phyloP scores from a whole-genome alignment of 2,888 invertebrate species.

The Neocrepidodera transversa region DNA sequence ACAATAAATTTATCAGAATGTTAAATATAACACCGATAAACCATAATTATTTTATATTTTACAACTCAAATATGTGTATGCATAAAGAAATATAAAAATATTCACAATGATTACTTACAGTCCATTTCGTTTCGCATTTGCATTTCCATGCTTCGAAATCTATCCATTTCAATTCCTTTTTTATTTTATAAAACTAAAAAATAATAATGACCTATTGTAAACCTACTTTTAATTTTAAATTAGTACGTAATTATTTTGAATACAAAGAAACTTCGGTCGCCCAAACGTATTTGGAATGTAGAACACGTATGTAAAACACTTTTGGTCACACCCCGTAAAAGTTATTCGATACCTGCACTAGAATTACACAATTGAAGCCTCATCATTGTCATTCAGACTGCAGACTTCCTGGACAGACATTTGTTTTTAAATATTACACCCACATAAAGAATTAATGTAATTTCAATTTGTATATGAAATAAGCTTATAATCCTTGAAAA shows the following conservation, averaged over 20 bases:
- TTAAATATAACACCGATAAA: too few relatives aligned
- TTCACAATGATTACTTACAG: slow-evolving; percentile 19
- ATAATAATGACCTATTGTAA: background rate
- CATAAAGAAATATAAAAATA: too few relatives aligned
- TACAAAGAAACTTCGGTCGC: too few relatives aligned
- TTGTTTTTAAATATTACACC: slow-evolving; percentile 38
- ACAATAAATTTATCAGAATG: too few relatives aligned
- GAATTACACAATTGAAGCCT: slow-evolving; percentile 28
- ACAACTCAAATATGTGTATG: too few relatives aligned
- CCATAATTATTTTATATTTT: too few relatives aligned
- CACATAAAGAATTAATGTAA: slow-evolving; percentile 18
- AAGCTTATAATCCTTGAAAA: slow-evolving; percentile 17
- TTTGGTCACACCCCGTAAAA: slow-evolving; percentile 15
- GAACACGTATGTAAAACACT: background rate
- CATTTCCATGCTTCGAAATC: slow-evolving; percentile 6
- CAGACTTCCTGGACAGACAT: slow-evolving; percentile 30
- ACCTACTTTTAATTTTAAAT: background rate
- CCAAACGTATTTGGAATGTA: too few relatives aligned
- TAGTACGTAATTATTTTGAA: background rate
- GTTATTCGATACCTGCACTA: slow-evolving; percentile 2
- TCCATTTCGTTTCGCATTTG: slow-evolving; percentile 9
- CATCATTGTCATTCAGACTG: slow-evolving; percentile 35
- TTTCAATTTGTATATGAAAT: slow-evolving; percentile 6
- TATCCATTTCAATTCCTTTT: slow-evolving; percentile 1
- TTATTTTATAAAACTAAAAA: background rate